Evolutionary conservation across 2,888 invertebrate species (phyloP).

Genomic region (Strigamia transsilvanica): DNA sequence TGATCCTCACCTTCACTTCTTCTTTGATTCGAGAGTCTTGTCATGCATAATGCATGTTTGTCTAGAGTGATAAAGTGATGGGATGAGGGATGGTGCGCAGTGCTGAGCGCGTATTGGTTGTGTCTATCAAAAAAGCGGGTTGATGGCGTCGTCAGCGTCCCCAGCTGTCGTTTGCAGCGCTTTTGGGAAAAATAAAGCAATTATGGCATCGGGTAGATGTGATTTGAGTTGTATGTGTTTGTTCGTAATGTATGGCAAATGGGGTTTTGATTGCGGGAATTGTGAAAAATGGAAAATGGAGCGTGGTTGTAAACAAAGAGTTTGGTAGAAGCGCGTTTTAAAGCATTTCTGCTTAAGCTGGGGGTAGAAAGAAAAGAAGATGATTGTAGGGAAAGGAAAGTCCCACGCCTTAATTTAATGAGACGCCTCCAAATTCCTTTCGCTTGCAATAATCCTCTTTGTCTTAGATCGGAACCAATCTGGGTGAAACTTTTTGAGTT

Average conservation of each 20-base stretch:
- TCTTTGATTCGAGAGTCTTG: conserved; percentile 36
- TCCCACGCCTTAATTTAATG: conserved; percentile 17
- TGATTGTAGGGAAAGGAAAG: not conserved
- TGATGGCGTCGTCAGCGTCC: not conserved
- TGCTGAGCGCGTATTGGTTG: not conserved
- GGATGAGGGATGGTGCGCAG: conserved; percentile 1
- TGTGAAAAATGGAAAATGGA: not conserved
- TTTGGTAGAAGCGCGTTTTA: not conserved
- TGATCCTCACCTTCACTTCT: conserved; percentile 20
- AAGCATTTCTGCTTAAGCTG: conserved; percentile 1
- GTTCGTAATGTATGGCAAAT: conserved; percentile 16
- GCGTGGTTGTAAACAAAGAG: not conserved
- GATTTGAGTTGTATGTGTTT: not conserved
- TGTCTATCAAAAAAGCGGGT: conserved; percentile 1
- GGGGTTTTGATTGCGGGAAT: conserved; percentile 13
- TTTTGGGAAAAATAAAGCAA: conserved; percentile 19
- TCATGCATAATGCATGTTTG: conserved; percentile 27
- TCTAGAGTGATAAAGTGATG: conserved; percentile 25
- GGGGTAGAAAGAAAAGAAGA: not conserved
- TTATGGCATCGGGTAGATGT: conserved; percentile 1
- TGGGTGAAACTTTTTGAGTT: conserved; percentile 34
- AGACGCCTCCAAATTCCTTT: conserved; percentile 32
- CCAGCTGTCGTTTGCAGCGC: conserved; percentile 26
- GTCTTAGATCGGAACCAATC: conserved; percentile 38
- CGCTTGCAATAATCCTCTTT: conserved; percentile 26